Evolutionary conservation across 2,113 vertebrate genomes (phyloP).

Genomic region (Sceloporus undulatus): DNA sequence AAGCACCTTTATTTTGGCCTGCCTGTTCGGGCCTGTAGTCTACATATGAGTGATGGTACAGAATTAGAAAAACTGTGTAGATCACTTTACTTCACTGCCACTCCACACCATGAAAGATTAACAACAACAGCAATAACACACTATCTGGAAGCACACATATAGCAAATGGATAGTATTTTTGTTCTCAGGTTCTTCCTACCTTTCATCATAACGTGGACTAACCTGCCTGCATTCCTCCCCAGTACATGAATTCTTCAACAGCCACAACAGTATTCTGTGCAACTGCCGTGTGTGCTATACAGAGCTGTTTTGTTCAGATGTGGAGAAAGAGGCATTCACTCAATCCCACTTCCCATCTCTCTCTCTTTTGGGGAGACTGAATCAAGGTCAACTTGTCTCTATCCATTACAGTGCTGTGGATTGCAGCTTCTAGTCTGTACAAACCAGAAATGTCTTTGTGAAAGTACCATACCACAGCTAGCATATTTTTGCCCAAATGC

Average conservation of each 20-base stretch:
- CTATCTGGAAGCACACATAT: neutral
- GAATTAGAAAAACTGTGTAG: neutral
- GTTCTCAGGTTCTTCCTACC: too few species aligned
- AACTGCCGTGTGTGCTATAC: too few species aligned
- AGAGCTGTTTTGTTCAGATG: too few species aligned
- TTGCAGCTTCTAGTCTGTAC: neutral
- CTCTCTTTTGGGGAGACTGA: neutral
- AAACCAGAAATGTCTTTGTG: neutral
- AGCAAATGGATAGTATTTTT: neutral
- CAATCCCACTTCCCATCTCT: too few species aligned
- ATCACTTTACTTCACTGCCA: neutral
- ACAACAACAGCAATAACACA: neutral
- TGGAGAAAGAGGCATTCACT: too few species aligned
- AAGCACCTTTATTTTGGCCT: too few species aligned
- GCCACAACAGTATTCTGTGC: too few species aligned
- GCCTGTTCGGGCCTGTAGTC: too few species aligned
- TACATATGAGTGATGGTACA: too few species aligned
- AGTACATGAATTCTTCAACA: too few species aligned
- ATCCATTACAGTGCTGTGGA: neutral
- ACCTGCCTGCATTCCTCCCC: too few species aligned
- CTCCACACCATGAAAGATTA: neutral
- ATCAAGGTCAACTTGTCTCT: neutral
- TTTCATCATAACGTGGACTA: too few species aligned
- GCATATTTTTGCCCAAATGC: neutral
- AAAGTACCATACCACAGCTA: neutral